These are phyloP conservation scores for Melieria omissa DNA, from an alignment of 2,888 invertebrate genomes.

Conservation along the genomic window DNA sequence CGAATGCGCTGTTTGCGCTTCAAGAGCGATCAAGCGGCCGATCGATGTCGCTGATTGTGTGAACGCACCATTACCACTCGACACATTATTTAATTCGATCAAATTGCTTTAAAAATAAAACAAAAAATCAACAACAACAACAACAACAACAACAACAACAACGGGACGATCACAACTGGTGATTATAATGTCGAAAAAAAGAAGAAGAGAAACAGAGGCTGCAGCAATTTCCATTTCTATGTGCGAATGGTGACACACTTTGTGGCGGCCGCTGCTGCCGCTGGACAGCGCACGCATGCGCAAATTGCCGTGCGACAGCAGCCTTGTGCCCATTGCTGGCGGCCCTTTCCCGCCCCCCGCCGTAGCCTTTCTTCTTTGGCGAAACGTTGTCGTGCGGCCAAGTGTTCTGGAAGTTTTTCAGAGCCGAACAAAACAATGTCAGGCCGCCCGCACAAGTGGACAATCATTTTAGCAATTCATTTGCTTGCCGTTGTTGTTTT, in stretches of 20 bases:
- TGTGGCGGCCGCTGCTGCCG: neutral
- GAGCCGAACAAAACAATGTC: slow-evolving; percentile 37
- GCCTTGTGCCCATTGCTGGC: slow-evolving; percentile 22
- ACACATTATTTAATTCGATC: slow-evolving; percentile 14
- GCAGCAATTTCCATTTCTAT: no score
- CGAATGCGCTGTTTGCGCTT: no score
- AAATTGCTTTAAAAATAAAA: slow-evolving; percentile 2
- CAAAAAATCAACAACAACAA: slow-evolving; percentile 2
- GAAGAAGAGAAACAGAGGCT: no score
- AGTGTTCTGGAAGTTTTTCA: slow-evolving; percentile 42
- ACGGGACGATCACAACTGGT: no score
- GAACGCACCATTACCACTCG: slow-evolving; percentile 28
- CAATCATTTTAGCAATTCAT: slow-evolving; percentile 19
- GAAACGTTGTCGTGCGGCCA: neutral
- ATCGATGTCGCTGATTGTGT: slow-evolving; percentile 7
- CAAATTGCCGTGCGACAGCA: neutral
- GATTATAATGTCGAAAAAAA: no score
- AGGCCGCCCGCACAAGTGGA: slow-evolving; percentile 32
- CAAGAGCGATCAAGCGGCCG: neutral
- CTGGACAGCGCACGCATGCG: slow-evolving; percentile 1
- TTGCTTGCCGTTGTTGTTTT: neutral
- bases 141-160: neutral
- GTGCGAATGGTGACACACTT: no score
- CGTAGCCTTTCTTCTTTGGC: no score
- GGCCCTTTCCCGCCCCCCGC: neutral